phyloP scores from a whole-genome alignment of 2,888 invertebrate genomes.

The Uloborus plumipes region DNA sequence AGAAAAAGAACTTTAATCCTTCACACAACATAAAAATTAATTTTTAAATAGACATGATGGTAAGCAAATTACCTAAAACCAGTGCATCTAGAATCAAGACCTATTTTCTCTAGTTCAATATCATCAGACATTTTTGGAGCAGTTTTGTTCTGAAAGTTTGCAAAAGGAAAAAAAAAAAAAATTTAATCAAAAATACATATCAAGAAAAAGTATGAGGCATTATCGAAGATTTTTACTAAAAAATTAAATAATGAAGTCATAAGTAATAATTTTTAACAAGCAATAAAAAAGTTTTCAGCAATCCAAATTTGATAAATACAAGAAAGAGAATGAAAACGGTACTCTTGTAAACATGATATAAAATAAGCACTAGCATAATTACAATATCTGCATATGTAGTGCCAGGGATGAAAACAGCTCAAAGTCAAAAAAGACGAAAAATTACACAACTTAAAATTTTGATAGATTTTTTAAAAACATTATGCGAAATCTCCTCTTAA shows the following conservation, averaged over 20 bases:
- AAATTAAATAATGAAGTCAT: conserved; percentile 60
- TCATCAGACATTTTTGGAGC: conserved; percentile 82
- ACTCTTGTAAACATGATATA: too few species aligned
- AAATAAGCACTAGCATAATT: too few species aligned
- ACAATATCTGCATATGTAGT: too few species aligned
- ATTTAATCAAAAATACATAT: not conserved
- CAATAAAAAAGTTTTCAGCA: not conserved
- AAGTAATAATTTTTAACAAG: not conserved
- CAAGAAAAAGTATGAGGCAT: too few species aligned
- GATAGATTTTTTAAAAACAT: too few species aligned
- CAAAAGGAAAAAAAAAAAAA: not conserved
- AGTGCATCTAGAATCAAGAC: conserved; percentile 78
- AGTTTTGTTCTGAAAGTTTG: conserved; percentile 79
- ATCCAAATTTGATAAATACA: too few species aligned
- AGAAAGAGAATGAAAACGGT: too few species aligned
- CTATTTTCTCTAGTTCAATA: conserved; percentile 81
- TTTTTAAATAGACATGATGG: not conserved
- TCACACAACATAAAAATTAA: not conserved
- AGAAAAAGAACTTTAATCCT: not conserved
- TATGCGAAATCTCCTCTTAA: too few species aligned
- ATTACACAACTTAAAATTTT: too few species aligned
- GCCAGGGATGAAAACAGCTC: too few species aligned
- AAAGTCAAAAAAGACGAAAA: too few species aligned
- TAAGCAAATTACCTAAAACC: conserved; percentile 79
- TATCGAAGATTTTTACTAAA: not conserved